These are phyloP conservation scores for Istiophorus platypterus DNA, from an alignment of 2,113 vertebrate species.

Conservation along the genomic window DNA sequence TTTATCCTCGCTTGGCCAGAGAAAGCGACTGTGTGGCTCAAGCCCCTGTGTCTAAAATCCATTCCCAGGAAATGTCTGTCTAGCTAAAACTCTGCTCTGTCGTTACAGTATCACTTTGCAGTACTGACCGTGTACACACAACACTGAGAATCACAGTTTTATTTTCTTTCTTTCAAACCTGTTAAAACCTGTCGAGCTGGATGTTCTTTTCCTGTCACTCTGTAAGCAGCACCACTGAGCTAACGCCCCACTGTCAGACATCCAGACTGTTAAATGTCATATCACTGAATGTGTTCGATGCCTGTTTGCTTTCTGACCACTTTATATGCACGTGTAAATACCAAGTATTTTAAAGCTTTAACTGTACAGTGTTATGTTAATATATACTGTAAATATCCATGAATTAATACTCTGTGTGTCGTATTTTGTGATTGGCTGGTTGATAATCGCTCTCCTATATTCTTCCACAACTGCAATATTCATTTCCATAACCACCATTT, in stretches of 20 bases:
- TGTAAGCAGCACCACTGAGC: slow-evolving; percentile 21
- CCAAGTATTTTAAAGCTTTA: slow-evolving; percentile 63
- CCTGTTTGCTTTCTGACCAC: slow-evolving; percentile 63
- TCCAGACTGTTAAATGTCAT: slow-evolving; percentile 62
- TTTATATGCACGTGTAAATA: slow-evolving; percentile 71
- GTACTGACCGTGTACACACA: too few relatives aligned
- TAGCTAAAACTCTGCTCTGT: neutral
- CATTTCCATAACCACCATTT: neutral
- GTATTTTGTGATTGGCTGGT: slow-evolving; percentile 30
- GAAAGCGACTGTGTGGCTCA: neutral
- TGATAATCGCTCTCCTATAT: neutral
- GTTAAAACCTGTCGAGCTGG: slow-evolving; percentile 1
- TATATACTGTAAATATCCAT: slow-evolving; percentile 70
- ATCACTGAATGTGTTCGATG: slow-evolving; percentile 47
- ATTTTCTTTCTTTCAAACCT: neutral
- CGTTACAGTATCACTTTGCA: neutral
- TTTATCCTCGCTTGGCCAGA: neutral
- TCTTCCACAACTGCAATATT: neutral
- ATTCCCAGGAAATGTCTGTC: slow-evolving; percentile 29
- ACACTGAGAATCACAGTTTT: neutral
- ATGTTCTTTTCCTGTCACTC: neutral
- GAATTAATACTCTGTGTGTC: slow-evolving; percentile 49
- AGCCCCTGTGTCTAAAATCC: too few relatives aligned
- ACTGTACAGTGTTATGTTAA: slow-evolving; percentile 68
- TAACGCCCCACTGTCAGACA: slow-evolving; percentile 22